Percentiles rank a stretch among this genome's conserved stretches.
phyloP scores from a whole-genome alignment of 2,797 vertebrate genomes.

The Balearica regulorum region DNA sequence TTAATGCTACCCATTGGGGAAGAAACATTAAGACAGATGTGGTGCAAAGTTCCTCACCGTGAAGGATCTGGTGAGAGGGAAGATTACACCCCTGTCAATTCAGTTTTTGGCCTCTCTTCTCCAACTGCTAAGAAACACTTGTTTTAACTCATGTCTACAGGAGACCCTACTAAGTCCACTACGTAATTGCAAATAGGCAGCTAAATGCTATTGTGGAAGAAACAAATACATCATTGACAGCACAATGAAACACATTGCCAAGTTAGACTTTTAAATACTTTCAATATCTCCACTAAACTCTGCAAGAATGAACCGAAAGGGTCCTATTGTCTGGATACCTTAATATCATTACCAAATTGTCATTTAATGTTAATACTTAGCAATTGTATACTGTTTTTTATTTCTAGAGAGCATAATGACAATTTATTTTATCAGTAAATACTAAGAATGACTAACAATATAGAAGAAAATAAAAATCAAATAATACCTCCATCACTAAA shows the following conservation, averaged over 20 bases:
- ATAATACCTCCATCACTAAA: background rate
- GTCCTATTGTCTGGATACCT: background rate
- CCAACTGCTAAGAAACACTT: background rate
- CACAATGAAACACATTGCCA: background rate
- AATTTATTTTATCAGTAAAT: background rate
- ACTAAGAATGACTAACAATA: background rate
- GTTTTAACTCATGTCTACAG: background rate
- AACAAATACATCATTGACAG: background rate
- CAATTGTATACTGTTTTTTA: background rate
- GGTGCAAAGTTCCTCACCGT: background rate
- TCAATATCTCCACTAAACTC: background rate
- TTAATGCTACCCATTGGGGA: background rate
- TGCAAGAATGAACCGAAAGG: background rate
- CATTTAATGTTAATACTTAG: background rate
- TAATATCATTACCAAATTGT: background rate
- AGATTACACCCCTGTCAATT: background rate
- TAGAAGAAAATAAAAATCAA: background rate
- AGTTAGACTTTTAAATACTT: background rate
- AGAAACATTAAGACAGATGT: background rate
- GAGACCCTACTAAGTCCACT: background rate
- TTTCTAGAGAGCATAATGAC: background rate
- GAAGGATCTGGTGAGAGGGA: background rate
- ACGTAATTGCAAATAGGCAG: background rate
- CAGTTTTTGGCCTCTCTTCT: background rate
- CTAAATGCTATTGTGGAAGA: background rate